Conservation (phyloP, 2,113 vertebrate genomes). For the Sinocyclocheilus grahami region DNA sequence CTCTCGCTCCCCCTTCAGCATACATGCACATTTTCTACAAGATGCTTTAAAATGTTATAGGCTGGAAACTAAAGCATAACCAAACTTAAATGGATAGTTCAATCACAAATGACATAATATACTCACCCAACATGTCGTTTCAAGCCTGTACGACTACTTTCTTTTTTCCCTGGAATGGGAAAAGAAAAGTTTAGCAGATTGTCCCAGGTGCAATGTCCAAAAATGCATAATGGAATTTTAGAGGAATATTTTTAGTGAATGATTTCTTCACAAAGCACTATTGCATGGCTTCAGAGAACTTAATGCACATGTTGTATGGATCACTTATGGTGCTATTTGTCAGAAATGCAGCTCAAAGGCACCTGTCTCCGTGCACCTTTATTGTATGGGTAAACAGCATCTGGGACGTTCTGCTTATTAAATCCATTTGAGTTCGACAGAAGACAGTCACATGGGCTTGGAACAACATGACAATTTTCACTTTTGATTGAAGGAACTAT, state of each 20-base stretch:
- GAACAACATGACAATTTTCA: neutral
- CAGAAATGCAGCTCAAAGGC: too few relatives aligned
- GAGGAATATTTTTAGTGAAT: neutral
- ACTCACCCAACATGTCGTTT: neutral
- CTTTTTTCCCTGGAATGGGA: neutral
- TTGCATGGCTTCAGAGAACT: neutral
- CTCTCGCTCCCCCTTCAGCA: conserved; percentile 23
- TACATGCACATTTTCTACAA: conserved; percentile 54
- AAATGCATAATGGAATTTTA: neutral
- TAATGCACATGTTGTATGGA: neutral
- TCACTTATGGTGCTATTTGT: neutral
- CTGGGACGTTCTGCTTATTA: too few relatives aligned
- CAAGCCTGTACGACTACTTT: neutral
- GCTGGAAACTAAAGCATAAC: neutral
- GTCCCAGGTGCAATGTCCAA: neutral
- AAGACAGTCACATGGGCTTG: neutral
- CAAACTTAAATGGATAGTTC: neutral
- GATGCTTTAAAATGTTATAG: conserved; percentile 1
- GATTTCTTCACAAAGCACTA: neutral
- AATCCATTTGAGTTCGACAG: too few relatives aligned
- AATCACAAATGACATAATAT: neutral
- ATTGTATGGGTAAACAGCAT: too few relatives aligned
- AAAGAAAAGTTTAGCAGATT: neutral
- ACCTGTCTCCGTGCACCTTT: too few relatives aligned
- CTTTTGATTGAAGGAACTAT: neutral